Evolutionary conservation across 2,113 vertebrate species (phyloP), one percentile per base, ranked within the genome.

Genomic region (Pelodiscus sinensis): DNA sequence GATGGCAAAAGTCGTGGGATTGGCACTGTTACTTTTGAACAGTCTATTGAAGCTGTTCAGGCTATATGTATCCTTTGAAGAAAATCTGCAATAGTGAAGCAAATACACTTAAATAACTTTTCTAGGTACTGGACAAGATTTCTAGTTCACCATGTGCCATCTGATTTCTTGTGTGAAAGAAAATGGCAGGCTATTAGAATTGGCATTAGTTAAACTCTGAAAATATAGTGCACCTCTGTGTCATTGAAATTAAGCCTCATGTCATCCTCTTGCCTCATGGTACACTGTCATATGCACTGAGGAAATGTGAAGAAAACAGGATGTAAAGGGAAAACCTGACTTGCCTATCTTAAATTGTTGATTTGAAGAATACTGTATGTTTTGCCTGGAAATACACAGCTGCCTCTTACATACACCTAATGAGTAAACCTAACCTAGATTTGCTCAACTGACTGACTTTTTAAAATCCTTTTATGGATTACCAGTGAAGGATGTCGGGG

Each of bases 1-100:
- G 99, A 99, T 9, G 99, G 99, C 35, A 99, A 99, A 93, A 99
- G 99, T 92, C 98, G 99, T 60, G 99, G 99, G 62, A 99, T 99
- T 89, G 99, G 99, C 97, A 99, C 99, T 0, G 99, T 99, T 58
- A 99, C 99, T 8, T 99, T 99, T 77, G 99, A 99, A 79, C 98
- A 99, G 97, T 98, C 99, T 24, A 98, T 99, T 89, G 99, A 99
- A 98, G 99, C 99, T 0, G 99, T 99, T 88, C 99, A 99, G 94
- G 99, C 99, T 96, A 99, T 99, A 97, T 99, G 99, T 99, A 99
- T 99, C 99, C 98, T 99, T 98, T 88, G 73, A 75, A 13, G 73
- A 18, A 78, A 55, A 22, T 80, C 31, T 80, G 51, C 54, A 54
- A 31, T 6, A 80, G 25, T 15, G 27, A 55, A 21, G 50, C 51